Base-by-base conservation (phyloP, 1,140 invertebrate genomes). In the Lithobius niger region DNA sequence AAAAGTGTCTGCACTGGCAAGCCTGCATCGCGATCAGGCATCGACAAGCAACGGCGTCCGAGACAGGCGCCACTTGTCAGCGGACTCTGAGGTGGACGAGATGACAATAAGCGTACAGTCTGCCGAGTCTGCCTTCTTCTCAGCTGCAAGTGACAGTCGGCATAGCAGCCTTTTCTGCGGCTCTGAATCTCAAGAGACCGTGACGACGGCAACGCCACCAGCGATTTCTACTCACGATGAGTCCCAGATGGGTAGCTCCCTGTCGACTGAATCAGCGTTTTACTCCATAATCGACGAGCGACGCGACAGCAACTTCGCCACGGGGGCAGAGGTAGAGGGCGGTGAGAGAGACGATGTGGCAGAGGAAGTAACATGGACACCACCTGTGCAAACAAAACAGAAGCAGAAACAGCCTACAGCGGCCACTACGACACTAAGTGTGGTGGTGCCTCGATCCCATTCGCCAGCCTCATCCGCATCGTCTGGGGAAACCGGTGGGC, bases 401-500 rank as follows among this genome's bases (percentile, higher is more conserved):
- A 4, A 45, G 43, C 43, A 50, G 19, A 16, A 27, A 19, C 27
- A 10, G 48, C 26, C 54, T 1, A 16, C 2, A 49, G 16, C 21
- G 28, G 42, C 21, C 19, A 2, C n/a, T 54, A 50, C 19, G 16
- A 19, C 27, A 27, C n/a, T n/a, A n/a, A n/a, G n/a, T n/a, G n/a
- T n/a, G n/a, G 16, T 16, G n/a, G n/a, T n/a, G n/a, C 43, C 18
- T 4, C 6, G 4, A 45, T 6, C 6, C 3, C 4, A 4, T 16
- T 19, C 43, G 18, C 4, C 43, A 4, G 19, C 4, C 6, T 50
- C 21, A 6, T 25, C 48, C 4, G 56, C 58, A 18, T 84, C 84
- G 16, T 89, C 86, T 0, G 86, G 86, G 24, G 84, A 84, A 62
- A 91, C 88, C 6, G 88, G 86, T 10, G 87, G 87, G 1, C 87